A percentile compares a stretch with the other conserved stretches of the same genome.
Evolutionary conservation across 2,113 vertebrate species (phyloP).

Genomic region (Athene noctua): DNA sequence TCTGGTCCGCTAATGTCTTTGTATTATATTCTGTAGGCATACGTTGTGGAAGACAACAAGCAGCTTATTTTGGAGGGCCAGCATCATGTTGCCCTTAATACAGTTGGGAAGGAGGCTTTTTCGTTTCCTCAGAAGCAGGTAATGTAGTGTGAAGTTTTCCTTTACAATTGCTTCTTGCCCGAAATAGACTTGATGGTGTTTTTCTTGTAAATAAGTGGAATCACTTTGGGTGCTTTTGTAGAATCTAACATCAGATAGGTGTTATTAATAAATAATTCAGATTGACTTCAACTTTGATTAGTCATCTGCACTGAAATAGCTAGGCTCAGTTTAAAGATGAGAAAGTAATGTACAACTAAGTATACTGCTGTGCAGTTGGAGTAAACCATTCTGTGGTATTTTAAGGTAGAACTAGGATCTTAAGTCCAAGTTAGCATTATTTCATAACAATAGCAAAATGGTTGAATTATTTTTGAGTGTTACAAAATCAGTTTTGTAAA

Average conservation of each 20-base stretch:
- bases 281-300: not conserved
- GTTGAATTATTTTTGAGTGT: not conserved
- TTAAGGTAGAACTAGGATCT: not conserved
- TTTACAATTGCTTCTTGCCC: not conserved
- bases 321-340: not conserved
- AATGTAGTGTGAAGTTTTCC: not conserved
- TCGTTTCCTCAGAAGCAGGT: slow-evolving; percentile 92
- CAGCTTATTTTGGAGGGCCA: slow-evolving; percentile 96
- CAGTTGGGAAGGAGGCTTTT: slow-evolving; percentile 88
- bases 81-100: slow-evolving; percentile 88
- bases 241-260: not conserved
- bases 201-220: not conserved
- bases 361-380: not conserved
- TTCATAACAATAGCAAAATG: not conserved
- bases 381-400: not conserved
- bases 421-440: not conserved
- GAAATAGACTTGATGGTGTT: not conserved
- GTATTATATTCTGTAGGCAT: slow-evolving; percentile 79
- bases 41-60: slow-evolving; percentile 94
- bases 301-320: not conserved
- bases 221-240: not conserved
- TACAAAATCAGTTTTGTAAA: not conserved
- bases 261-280: not conserved
- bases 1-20: not conserved
- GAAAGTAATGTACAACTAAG: not conserved